These are phyloP conservation scores for Pedetes capensis DNA, from an alignment of 2,113 vertebrate species.

Conservation along the genomic window DNA sequence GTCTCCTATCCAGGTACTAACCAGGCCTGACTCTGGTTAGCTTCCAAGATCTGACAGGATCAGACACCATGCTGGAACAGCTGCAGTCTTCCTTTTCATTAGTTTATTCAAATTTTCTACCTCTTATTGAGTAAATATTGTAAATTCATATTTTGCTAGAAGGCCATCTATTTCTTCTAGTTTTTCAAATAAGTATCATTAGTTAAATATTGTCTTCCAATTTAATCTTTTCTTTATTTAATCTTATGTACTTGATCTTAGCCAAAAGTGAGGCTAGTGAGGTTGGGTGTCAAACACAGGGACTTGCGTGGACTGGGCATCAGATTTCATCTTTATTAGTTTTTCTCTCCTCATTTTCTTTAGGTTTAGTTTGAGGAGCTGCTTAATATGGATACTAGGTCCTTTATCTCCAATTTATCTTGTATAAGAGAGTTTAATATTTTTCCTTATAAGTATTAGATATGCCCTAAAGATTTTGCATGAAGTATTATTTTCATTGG, in stretches of 20 bases:
- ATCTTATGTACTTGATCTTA: too few species aligned
- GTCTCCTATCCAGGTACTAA: too few species aligned
- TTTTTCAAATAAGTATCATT: conserved; percentile 27
- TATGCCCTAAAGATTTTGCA: neutral
- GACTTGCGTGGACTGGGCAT: too few species aligned
- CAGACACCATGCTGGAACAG: too few species aligned
- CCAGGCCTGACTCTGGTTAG: too few species aligned
- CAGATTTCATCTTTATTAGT: neutral
- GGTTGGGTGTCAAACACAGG: too few species aligned
- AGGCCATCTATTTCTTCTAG: neutral
- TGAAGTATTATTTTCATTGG: neutral
- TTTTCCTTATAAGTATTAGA: neutral
- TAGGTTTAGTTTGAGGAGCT: conserved; percentile 2
- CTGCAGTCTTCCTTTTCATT: neutral
- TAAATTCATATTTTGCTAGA: conserved; percentile 20
- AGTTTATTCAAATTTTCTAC: neutral
- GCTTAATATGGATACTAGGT: neutral
- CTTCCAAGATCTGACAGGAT: too few species aligned
- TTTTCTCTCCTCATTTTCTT: neutral
- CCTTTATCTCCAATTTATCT: neutral
- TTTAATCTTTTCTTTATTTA: neutral
- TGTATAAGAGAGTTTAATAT: neutral
- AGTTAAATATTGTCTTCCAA: neutral
- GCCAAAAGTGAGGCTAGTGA: too few species aligned
- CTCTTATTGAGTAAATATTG: neutral